A percentile compares a stretch with the other conserved stretches of the same genome.
Conservation (phyloP, 2,797 vertebrate species). For the Dipus sagitta region DNA sequence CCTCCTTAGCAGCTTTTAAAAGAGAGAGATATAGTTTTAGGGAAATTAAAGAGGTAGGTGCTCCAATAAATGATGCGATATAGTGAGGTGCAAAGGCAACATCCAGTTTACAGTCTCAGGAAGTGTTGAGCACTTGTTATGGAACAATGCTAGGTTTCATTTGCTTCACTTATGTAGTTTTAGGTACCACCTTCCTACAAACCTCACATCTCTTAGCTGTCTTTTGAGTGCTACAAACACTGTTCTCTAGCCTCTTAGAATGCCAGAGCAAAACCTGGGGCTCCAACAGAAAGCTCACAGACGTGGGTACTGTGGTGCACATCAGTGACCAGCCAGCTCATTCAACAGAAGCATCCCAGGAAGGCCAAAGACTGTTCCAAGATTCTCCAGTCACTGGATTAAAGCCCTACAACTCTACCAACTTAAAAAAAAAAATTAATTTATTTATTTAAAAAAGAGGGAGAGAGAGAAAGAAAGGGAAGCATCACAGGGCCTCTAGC, state of each 20-base stretch:
- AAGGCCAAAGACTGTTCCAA: not conserved
- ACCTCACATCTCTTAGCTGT: constrained; percentile 23
- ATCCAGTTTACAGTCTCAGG: not conserved
- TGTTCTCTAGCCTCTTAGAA: constrained; percentile 19
- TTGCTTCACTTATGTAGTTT: constrained; percentile 25
- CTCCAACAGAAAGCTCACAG: not conserved
- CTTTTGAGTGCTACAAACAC: not conserved
- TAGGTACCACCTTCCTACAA: not conserved
- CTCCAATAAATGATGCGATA: constrained; percentile 16
- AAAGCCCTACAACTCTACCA: not conserved
- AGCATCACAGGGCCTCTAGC: no score
- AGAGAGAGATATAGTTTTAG: not conserved
- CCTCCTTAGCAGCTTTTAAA: constrained; percentile 48
- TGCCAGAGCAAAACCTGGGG: not conserved
- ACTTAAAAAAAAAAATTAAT: no score
- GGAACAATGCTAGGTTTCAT: constrained; percentile 7
- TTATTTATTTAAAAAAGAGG: no score
- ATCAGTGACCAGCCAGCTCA: not conserved
- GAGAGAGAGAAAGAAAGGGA: no score
- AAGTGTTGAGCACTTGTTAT: constrained; percentile 24
- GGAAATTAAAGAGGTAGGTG: not conserved
- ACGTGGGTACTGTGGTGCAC: not conserved
- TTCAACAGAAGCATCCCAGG: not conserved
- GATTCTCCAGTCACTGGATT: not conserved
- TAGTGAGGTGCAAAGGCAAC: not conserved